These are phyloP conservation scores for Drosophila rufa DNA, from an alignment of 1,140 invertebrate genomes.

Conservation along the genomic window DNA sequence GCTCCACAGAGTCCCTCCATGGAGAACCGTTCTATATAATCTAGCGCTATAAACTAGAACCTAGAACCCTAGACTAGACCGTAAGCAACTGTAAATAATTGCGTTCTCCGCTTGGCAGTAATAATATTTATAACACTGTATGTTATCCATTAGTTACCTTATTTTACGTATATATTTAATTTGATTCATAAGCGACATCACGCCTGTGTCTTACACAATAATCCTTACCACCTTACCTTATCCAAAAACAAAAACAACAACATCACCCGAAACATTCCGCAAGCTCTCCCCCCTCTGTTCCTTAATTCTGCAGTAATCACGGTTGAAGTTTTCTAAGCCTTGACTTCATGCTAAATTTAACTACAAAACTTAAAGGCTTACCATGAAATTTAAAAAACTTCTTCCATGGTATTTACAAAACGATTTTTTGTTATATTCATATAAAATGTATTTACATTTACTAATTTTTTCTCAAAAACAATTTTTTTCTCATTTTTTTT, in stretches of 20 bases:
- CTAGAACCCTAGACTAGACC: constrained; percentile 34
- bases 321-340: background rate
- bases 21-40: constrained; percentile 41
- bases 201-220: constrained; percentile 55
- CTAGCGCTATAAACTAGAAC: constrained; percentile 38
- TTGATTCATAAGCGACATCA: constrained; percentile 55
- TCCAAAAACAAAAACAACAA: background rate
- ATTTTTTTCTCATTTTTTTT: no score
- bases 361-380: no score
- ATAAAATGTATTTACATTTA: no score
- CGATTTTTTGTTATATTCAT: no score
- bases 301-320: background rate
- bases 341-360: no score
- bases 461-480: no score
- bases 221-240: constrained; percentile 8
- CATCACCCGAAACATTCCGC: background rate
- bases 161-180: constrained; percentile 29
- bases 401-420: no score
- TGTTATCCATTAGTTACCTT: constrained; percentile 47
- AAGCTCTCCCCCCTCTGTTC: background rate
- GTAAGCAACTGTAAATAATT: constrained; percentile 49
- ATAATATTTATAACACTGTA: constrained; percentile 46
- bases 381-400: no score
- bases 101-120: constrained; percentile 38
- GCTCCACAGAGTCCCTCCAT: constrained; percentile 16